Evolutionary conservation across 2,888 invertebrate genomes (phyloP), one percentile per base, ranked within the genome.

Genomic region (Agrotis puta): DNA sequence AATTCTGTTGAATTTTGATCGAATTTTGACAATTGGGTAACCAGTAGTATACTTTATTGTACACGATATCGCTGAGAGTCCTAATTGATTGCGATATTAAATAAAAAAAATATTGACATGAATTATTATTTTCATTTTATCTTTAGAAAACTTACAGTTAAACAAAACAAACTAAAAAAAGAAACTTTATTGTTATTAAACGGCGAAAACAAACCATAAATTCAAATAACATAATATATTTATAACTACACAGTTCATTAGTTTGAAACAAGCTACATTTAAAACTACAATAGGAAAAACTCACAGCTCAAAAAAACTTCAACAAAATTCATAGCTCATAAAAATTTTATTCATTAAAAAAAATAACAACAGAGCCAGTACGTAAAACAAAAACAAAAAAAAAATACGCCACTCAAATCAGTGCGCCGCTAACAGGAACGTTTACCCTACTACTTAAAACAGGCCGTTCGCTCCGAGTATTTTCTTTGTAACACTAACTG

Each of bases 401-500:
- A 82, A 64, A 70, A 70, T 70, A 65, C 67, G 62, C 71, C 84
- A 79, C 79, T 85, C 71, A 75, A 83, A 85, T 77, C 77, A 81
- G 77, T 64, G 64, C 68, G 57, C 67, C 47, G 64, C 64, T 73
- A 79, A 86, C 70, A 65, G 78, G 33, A 33, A 59, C 64, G 57
- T 76, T 83, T 81, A 81, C 85, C 86, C 79, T 84, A 56, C 73
- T 78, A 82, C 78, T 83, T 79, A 82, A 84, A 86, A 85, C 81
- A 78, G 76, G 68, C 62, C 68, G 74, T 68, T 57, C 79, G 58
- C 63, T 64, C 61, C 70, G 64, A 65, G 74, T 77, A 77, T 85
- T 85, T 84, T 87, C 85, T 85, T 87, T 85, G 82, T 82, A 80
- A 85, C 83, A 82, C 81, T 86, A 84, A 86, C 77, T 80, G 81